A percentile compares a stretch with the other conserved stretches of the same genome.
These are phyloP conservation scores for Trogon melanurus DNA, from an alignment of 2,113 vertebrate genomes.

Conservation along the genomic window DNA sequence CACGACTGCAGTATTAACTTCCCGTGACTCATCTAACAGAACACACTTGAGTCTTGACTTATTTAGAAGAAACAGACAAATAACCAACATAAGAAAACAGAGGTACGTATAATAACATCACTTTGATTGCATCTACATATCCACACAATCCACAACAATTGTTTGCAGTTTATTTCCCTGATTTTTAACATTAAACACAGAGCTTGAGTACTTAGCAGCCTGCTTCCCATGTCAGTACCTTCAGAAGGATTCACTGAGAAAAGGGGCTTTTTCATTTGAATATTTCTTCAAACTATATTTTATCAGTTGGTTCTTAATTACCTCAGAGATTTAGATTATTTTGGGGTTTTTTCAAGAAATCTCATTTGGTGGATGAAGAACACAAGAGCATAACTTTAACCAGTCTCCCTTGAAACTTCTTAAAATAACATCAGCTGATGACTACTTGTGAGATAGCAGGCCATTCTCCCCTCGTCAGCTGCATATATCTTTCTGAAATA, in stretches of 20 bases:
- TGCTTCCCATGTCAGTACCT: not conserved
- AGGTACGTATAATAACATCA: not conserved
- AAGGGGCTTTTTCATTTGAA: not conserved
- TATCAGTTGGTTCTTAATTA: not conserved
- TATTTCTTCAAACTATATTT: not conserved
- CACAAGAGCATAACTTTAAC: not conserved
- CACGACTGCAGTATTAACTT: not conserved
- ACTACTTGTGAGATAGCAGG: not conserved
- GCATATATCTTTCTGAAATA: not conserved
- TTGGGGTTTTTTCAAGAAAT: constrained; percentile 11
- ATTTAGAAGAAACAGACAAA: not conserved
- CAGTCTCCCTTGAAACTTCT: not conserved
- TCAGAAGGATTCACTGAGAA: not conserved
- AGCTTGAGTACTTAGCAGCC: not conserved
- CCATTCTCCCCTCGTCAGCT: not conserved
- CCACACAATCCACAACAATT: not conserved
- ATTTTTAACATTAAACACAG: not conserved
- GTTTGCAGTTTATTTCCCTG: not conserved
- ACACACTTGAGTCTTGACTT: not conserved
- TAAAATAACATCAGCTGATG: constrained; percentile 40
- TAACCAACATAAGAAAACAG: not conserved
- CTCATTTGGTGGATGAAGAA: constrained; percentile 1
- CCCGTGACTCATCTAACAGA: not conserved
- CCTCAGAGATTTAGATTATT: not conserved
- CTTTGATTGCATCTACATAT: not conserved